Conservation (phyloP, 2,113 vertebrate genomes). For the Ptyas mucosa region DNA sequence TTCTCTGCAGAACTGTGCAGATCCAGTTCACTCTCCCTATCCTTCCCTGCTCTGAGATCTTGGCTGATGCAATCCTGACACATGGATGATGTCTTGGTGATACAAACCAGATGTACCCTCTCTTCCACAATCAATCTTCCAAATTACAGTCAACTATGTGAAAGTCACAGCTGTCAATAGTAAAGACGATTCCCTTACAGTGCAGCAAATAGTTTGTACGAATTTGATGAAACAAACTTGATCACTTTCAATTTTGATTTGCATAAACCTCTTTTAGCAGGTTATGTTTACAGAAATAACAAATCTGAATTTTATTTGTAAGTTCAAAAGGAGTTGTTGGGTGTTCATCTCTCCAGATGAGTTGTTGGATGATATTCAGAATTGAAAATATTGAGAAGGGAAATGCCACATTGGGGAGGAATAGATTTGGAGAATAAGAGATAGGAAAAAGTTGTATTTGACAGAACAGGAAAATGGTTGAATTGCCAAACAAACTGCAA, state of each 20-base stretch:
- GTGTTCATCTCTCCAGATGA: neutral
- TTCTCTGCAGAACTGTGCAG: neutral
- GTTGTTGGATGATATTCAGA: neutral
- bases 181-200: neutral
- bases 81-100: neutral
- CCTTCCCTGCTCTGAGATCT: neutral
- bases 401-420: neutral
- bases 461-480: neutral
- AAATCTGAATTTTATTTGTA: neutral
- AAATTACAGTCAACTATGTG: neutral
- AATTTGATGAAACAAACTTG: neutral
- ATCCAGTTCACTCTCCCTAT: neutral
- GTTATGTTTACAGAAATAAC: neutral
- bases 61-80: neutral
- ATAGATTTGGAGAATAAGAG: neutral
- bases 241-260: neutral
- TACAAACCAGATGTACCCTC: neutral
- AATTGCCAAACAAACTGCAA: neutral
- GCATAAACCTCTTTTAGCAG: neutral
- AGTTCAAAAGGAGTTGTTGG: neutral
- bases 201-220: neutral
- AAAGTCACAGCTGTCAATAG: neutral
- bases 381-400: neutral
- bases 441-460: neutral
- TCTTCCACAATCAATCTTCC: neutral